Percentiles rank a stretch among this genome's conserved stretches.
Evolutionary conservation across 2,797 vertebrate genomes (phyloP).

Genomic region (Scolopax rusticola): DNA sequence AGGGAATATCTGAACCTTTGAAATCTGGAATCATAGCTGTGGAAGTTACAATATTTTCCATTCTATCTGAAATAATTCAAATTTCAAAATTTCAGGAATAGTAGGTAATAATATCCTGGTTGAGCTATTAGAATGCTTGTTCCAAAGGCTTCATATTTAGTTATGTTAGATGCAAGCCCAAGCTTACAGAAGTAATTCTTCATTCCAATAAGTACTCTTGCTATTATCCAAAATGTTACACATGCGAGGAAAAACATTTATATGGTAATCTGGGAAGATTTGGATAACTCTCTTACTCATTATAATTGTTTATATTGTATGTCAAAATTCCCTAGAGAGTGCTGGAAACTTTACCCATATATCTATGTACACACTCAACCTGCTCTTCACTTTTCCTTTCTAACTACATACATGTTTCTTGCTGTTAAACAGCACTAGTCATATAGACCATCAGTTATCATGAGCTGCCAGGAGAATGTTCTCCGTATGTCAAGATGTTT

Average conservation of each 20-base stretch:
- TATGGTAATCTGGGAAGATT: background rate
- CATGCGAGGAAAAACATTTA: background rate
- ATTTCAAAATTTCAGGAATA: background rate
- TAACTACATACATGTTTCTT: accelerated
- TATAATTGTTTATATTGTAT: background rate
- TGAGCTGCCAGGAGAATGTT: background rate
- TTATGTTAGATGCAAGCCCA: background rate
- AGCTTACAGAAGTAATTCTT: background rate
- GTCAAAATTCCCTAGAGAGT: background rate
- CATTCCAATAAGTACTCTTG: background rate
- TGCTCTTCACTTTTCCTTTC: background rate
- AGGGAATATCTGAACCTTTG: background rate
- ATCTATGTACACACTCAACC: background rate
- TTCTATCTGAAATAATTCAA: background rate
- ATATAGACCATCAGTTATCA: background rate
- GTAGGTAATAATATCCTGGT: background rate
- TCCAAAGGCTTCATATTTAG: background rate
- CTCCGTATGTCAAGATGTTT: background rate
- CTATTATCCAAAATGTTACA: background rate
- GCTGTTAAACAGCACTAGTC: background rate
- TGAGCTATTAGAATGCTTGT: background rate
- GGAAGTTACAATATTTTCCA: background rate
- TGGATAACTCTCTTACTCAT: background rate
- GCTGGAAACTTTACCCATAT: background rate
- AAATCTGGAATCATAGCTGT: background rate